These are phyloP conservation scores for Aphyosemion australe DNA, from an alignment of 2,113 vertebrate genomes.

Conservation along the genomic window DNA sequence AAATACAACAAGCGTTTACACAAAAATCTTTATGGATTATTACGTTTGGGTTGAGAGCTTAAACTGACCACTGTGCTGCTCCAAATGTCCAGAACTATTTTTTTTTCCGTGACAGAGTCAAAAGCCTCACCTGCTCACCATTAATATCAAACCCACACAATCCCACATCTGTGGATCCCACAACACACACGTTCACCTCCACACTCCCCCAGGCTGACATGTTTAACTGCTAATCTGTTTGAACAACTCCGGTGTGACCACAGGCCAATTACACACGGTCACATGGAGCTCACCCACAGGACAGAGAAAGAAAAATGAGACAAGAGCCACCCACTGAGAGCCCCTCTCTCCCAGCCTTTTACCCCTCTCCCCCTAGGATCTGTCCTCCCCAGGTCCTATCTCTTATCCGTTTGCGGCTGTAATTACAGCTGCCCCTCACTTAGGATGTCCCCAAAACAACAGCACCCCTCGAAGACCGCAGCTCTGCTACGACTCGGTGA, in stretches of 20 bases:
- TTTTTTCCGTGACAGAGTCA: slow-evolving; percentile 47
- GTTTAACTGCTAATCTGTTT: slow-evolving; percentile 77
- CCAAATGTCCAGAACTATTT: too few species aligned
- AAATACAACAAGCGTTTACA: too few species aligned
- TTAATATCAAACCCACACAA: slow-evolving; percentile 69
- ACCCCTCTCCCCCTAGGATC: not conserved
- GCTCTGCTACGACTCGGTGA: slow-evolving; percentile 49
- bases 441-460: slow-evolving; percentile 50
- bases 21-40: too few species aligned
- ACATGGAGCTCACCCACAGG: slow-evolving; percentile 56
- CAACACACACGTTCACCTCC: slow-evolving; percentile 69
- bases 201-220: slow-evolving; percentile 54
- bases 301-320: slow-evolving; percentile 48
- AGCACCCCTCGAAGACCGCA: slow-evolving; percentile 51
- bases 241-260: slow-evolving; percentile 73
- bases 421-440: slow-evolving; percentile 68
- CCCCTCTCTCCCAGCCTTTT: slow-evolving; percentile 24
- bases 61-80: not conserved
- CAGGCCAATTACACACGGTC: slow-evolving; percentile 69
- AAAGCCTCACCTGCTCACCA: slow-evolving; percentile 62
- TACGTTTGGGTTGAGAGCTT: too few species aligned
- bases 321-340: slow-evolving; percentile 56
- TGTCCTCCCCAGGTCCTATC: slow-evolving; percentile 11
- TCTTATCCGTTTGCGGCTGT: slow-evolving; percentile 35
- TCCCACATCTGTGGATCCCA: slow-evolving; percentile 70